Evolutionary conservation across 2,888 invertebrate species (phyloP), one percentile per base, ranked within the genome.

Genomic region (Bugulina stolonifera): DNA sequence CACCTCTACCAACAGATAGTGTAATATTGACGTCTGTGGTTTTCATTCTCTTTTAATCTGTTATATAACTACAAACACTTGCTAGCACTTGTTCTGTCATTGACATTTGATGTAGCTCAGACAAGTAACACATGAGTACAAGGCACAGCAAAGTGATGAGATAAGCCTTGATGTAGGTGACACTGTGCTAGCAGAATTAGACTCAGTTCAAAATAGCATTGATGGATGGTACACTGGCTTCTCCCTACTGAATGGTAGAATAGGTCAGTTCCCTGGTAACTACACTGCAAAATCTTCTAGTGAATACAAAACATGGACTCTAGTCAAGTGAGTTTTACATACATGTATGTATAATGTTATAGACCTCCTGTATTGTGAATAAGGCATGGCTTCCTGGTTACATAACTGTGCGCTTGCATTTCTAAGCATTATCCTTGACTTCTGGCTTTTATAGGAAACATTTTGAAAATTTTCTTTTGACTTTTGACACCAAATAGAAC

Each of bases 221-320:
- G 94, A 94, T 84, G 93, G 93, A 71, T 94, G 94, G 94, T 91
- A 91, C 35, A 90, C 90, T 79, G 94, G 93, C 35, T 89, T 89
- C 29, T 92, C 92, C 0, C 92, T 91, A 91, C 85, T 91, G 54
- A 92, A 92, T 71, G 92, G 90, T 82, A 89, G 89, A 78, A 88
- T 89, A 73, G 94, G 94, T 0, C 89, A 89, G 80, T 86, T 94
- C 77, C 94, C 93, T 0, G 89, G 90, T 69, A 91, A 91, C 81
- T 93, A 91, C 79, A 92, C 93, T 0, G 89, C 90, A 80, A 88
- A 91, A 64, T 92, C 92, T 0, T 91, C 93, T 0, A n/a, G n/a
- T 22, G 93, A 94, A 82, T 92, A 93, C 0, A 93, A 93, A 86
- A 91, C 93, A 1, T 94, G 94, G 94, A 93, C 93, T 22, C 83